Conservation (phyloP, 92 coral and sea anemone genomes). For the Isaurus tuberculatus region DNA sequence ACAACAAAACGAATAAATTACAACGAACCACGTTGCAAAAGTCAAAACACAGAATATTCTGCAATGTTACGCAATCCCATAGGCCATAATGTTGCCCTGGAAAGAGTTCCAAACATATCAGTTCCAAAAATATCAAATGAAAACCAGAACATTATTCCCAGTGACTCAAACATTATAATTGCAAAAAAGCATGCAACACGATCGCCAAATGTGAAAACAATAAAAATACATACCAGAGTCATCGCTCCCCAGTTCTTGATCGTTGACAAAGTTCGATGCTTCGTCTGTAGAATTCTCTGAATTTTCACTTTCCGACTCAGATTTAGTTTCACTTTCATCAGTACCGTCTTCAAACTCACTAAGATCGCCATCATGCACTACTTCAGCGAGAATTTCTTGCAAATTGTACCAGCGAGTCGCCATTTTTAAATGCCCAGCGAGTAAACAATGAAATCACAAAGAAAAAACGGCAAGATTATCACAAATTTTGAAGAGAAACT, state of each 20-base stretch:
- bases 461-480: conserved; percentile 38
- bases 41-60: conserved; percentile 24
- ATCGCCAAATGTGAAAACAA: conserved; percentile 29
- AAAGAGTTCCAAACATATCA: conserved; percentile 18
- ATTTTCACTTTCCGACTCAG: conserved; percentile 23
- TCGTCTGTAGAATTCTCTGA: conserved; percentile 33
- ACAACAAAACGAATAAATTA: conserved; percentile 16
- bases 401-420: conserved; percentile 27
- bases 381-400: conserved; percentile 25
- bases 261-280: conserved; percentile 37
- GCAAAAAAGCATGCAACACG: conserved; percentile 29
- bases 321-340: conserved; percentile 25
- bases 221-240: conserved; percentile 33
- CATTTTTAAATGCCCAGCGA: conserved; percentile 42
- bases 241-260: conserved; percentile 40
- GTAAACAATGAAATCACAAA: conserved; percentile 35
- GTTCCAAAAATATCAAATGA: conserved; percentile 27
- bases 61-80: conserved; percentile 25
- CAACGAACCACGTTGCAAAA: conserved; percentile 25
- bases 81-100: conserved; percentile 25
- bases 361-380: conserved; percentile 10
- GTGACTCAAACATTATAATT: conserved; percentile 19
- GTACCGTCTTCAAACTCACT: conserved; percentile 40
- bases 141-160: conserved; percentile 27
- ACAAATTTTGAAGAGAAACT: conserved; percentile 29